Base-by-base conservation (phyloP, 2,888 invertebrate species). In the Blera fallax region DNA sequence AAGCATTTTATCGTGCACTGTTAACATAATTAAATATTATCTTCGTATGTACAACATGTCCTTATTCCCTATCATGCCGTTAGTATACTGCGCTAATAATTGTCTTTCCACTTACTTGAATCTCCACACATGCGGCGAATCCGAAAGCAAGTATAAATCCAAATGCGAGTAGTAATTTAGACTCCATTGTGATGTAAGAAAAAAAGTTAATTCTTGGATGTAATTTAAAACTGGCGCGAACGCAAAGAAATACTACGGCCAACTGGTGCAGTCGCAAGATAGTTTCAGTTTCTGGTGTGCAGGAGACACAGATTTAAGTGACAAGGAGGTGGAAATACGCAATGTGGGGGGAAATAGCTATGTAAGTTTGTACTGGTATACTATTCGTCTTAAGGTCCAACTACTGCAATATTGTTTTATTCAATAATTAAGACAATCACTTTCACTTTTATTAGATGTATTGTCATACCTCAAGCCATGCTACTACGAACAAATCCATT, bases 31-130 rank as follows among this genome's bases (percentile, higher is more conserved):
- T n/a, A n/a, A n/a, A n/a, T n/a, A n/a, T n/a, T n/a, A n/a, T 4
- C 24, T 24, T 24, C 24, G 4, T 24, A 24, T 24, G 2, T 4
- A 24, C 24, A 24, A 24, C 2, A 24, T 24, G 24, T 24, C 24
- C 4, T 24, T 24, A 2, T 34, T 34, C n/a, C n/a, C n/a, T n/a
- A n/a, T n/a, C n/a, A n/a, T n/a, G n/a, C n/a, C n/a, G n/a, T n/a
- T n/a, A n/a, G n/a, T n/a, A n/a, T n/a, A n/a, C n/a, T n/a, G n/a
- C n/a, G n/a, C n/a, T n/a, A n/a, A n/a, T n/a, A n/a, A n/a, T n/a
- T n/a, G n/a, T n/a, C n/a, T n/a, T n/a, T 14, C 2, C 14, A 84
- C 73, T 79, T 74, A 84, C 84, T 64, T 84, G 69, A 62, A 79
- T 62, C 4, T 84, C 67, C 34, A 84, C 74, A 10, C 32, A 56